Conservation (phyloP, 1,140 invertebrate genomes). For the Heliconius nattereri region DNA sequence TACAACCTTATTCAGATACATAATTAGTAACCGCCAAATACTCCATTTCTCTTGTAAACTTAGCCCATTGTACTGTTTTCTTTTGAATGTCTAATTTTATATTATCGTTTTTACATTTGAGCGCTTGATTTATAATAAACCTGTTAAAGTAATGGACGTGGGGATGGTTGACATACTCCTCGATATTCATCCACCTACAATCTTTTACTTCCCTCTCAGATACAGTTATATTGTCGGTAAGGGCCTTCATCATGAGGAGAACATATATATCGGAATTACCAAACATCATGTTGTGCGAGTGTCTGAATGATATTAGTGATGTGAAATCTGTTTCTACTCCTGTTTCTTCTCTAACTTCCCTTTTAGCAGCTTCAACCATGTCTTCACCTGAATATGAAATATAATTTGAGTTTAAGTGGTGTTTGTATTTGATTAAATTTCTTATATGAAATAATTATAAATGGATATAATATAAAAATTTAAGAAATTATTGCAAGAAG, state of each 20-base stretch:
- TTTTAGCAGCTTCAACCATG: conserved; percentile 87
- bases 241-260: conserved; percentile 87
- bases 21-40: conserved; percentile 57
- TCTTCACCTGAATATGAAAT: conserved; percentile 85
- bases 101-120: conserved; percentile 84
- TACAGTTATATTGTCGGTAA: conserved; percentile 83
- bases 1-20: conserved; percentile 30
- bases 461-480: background rate
- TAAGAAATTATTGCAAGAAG: background rate
- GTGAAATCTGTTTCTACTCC: conserved; percentile 89
- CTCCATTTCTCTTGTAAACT: conserved; percentile 58
- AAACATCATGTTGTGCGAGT: conserved; percentile 86
- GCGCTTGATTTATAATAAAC: conserved; percentile 84
- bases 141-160: conserved; percentile 89
- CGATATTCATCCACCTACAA: conserved; percentile 91
- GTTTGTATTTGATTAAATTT: no score
- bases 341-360: conserved; percentile 96
- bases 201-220: conserved; percentile 89
- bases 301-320: conserved; percentile 89
- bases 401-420: background rate
- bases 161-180: conserved; percentile 87
- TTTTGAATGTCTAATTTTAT: conserved; percentile 82
- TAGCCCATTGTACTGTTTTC: conserved; percentile 64
- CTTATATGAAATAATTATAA: no score
- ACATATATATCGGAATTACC: conserved; percentile 93